phyloP scores from a whole-genome alignment of 2,113 vertebrate species.

The Chitala chitala region DNA sequence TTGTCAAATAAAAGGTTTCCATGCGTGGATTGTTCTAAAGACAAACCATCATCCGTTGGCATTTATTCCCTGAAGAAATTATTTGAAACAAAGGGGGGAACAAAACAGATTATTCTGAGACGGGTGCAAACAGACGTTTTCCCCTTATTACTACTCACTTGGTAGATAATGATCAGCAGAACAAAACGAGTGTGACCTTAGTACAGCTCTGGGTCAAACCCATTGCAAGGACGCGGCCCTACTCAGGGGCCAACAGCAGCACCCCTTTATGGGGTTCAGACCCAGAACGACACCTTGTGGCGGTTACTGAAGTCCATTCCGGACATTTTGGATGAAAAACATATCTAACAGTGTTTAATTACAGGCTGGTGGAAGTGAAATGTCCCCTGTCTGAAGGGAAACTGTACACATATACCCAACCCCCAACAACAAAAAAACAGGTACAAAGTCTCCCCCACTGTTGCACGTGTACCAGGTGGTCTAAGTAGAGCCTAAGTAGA shows the following conservation, averaged over 20 bases:
- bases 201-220: not conserved
- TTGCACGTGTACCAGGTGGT: not conserved
- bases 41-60: not conserved
- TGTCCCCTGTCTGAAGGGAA: not conserved
- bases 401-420: not conserved
- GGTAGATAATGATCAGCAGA: not conserved
- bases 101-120: too few species aligned
- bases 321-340: not conserved
- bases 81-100: not conserved
- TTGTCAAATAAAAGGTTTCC: not conserved
- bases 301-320: too few species aligned
- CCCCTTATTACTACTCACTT: not conserved
- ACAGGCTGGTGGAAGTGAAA: not conserved
- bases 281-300: not conserved
- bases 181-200: slow-evolving; percentile 1
- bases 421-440: not conserved
- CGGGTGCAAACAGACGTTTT: too few species aligned
- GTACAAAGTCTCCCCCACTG: not conserved
- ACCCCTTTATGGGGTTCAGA: not conserved
- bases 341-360: not conserved
- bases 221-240: not conserved
- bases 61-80: not conserved
- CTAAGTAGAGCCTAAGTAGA: too few species aligned
- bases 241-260: not conserved
- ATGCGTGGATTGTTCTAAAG: not conserved